These are phyloP conservation scores for Achroia grisella DNA, from an alignment of 1,140 invertebrate genomes.

Conservation along the genomic window DNA sequence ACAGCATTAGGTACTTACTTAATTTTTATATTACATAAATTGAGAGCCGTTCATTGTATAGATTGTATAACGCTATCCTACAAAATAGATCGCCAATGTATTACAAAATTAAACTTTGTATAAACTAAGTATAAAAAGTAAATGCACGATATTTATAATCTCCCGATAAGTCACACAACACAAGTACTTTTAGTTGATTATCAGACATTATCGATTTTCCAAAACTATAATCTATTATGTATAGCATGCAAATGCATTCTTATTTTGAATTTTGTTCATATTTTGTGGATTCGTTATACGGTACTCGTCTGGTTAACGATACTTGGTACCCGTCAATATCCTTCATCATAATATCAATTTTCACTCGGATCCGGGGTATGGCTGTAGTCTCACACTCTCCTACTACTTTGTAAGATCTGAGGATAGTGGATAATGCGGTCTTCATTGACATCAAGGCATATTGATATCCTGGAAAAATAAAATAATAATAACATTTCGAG, in stretches of 20 bases:
- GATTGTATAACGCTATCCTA: too few relatives aligned
- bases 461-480: conserved; percentile 34
- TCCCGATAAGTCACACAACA: too few relatives aligned
- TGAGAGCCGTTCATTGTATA: too few relatives aligned
- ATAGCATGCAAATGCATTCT: too few relatives aligned
- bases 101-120: neutral
- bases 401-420: conserved; percentile 35
- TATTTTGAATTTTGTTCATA: neutral
- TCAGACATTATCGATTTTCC: too few relatives aligned
- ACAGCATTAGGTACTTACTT: too few relatives aligned
- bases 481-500: too few relatives aligned
- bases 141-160: too few relatives aligned
- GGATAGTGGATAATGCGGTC: conserved; percentile 35
- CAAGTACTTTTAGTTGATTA: too few relatives aligned
- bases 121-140: too few relatives aligned
- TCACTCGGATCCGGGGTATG: conserved; percentile 23
- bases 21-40: too few relatives aligned
- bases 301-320: conserved; percentile 15
- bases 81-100: neutral
- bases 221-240: too few relatives aligned
- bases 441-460: conserved; percentile 58
- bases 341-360: conserved; percentile 35
- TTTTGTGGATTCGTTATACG: neutral
- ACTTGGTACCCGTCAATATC: conserved; percentile 23
- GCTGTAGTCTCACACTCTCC: conserved; percentile 11